These are phyloP conservation scores for Caenorhabditis angaria DNA, from an alignment of 2,888 invertebrate species.

Conservation along the genomic window DNA sequence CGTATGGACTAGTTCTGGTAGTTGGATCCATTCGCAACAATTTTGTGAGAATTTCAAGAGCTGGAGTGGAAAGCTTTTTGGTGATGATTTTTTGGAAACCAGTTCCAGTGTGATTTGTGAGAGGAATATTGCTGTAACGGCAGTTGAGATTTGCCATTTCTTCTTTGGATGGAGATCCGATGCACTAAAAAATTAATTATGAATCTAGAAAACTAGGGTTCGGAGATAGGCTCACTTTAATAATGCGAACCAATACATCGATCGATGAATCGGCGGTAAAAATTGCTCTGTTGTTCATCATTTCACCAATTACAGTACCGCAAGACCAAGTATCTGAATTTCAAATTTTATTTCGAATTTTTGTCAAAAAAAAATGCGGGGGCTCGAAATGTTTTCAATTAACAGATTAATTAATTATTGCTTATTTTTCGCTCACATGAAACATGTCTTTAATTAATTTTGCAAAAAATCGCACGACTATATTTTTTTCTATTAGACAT, in stretches of 20 bases:
- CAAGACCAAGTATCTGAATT: conserved; percentile 56
- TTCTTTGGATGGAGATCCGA: conserved; percentile 44
- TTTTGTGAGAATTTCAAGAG: conserved; percentile 22
- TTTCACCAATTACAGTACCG: conserved; percentile 53
- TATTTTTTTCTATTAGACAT: too few relatives aligned
- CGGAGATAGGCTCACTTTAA: conserved; percentile 11
- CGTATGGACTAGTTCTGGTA: conserved; percentile 29
- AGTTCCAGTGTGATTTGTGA: conserved; percentile 30
- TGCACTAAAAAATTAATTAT: conserved; percentile 18
- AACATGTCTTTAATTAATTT: too few relatives aligned
- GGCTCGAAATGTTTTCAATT: too few relatives aligned
- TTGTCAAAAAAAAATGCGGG: too few relatives aligned
- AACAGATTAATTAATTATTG: too few relatives aligned
- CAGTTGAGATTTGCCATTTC: conserved; percentile 32
- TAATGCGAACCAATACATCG: conserved; percentile 31
- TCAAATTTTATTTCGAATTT: neutral
- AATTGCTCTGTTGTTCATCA: conserved; percentile 36
- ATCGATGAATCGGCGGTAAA: conserved; percentile 32
- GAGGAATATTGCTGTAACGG: conserved; percentile 26
- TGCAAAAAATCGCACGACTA: too few relatives aligned
- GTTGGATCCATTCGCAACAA: conserved; percentile 38
- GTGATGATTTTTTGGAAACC: conserved; percentile 33
- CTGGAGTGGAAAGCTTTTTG: conserved; percentile 10
- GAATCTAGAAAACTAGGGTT: neutral
- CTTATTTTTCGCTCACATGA: too few relatives aligned